A percentile compares a stretch with the other conserved stretches of the same genome.
Conservation (phyloP, 1,140 invertebrate species). For the Vanessa tameamea region DNA sequence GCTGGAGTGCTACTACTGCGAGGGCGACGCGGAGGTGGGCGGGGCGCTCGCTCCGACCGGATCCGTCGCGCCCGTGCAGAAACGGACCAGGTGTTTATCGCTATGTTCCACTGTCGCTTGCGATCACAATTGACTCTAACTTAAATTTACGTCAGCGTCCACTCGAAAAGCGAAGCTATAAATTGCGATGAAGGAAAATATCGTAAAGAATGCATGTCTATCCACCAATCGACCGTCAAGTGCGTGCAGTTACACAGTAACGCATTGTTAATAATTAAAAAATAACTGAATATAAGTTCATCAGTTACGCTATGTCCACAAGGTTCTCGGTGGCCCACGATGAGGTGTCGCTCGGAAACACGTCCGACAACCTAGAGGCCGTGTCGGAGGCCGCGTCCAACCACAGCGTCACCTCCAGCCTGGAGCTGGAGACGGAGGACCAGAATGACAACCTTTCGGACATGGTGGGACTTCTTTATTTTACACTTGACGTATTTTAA, state of each 20-base stretch:
- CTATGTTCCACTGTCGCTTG: background rate
- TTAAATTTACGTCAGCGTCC: no score
- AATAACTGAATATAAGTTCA: no score
- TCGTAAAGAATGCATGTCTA: no score
- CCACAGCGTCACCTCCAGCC: conserved; percentile 95
- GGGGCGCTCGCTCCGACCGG: conserved; percentile 53
- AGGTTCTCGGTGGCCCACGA: conserved; percentile 94
- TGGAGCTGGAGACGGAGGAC: conserved; percentile 92
- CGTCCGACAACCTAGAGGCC: conserved; percentile 95
- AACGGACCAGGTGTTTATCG: conserved; percentile 53
- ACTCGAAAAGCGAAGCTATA: no score
- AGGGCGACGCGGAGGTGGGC: conserved; percentile 58
- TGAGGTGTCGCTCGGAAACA: conserved; percentile 92
- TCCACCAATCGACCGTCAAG: no score
- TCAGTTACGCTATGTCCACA: background rate
- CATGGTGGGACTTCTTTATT: conserved; percentile 83
- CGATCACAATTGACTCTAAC: no score
- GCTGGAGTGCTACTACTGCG: conserved; percentile 73
- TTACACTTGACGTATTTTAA: no score
- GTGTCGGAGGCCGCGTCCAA: conserved; percentile 97
- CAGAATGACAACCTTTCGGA: conserved; percentile 96
- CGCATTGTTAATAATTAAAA: no score
- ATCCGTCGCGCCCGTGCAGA: conserved; percentile 60
- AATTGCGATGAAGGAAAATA: no score
- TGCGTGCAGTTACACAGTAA: no score